A percentile compares a stretch with the other conserved stretches of the same genome.
These are phyloP conservation scores for Zonotrichia albicollis DNA, from an alignment of 2,797 vertebrate genomes.

Conservation along the genomic window DNA sequence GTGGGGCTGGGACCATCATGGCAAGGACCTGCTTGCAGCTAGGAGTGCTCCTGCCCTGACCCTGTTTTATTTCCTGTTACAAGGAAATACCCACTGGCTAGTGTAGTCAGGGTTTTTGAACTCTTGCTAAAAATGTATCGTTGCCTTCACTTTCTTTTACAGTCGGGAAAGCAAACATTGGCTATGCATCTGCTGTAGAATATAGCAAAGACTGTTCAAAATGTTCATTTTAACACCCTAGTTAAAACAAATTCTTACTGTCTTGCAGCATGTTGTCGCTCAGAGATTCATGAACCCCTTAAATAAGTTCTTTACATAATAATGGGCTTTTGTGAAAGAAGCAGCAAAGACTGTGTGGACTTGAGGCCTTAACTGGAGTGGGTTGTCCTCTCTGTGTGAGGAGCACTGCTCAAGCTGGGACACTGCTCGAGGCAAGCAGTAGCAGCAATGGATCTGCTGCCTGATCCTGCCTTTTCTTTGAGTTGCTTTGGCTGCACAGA, in stretches of 20 bases:
- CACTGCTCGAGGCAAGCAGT: background rate
- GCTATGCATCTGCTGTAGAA: fast-evolving
- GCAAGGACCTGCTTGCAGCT: background rate
- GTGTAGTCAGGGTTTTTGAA: background rate
- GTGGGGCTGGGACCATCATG: background rate
- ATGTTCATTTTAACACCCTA: background rate
- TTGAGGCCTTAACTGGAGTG: background rate
- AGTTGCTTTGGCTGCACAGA: background rate
- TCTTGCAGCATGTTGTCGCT: background rate
- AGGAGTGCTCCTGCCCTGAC: fast-evolving
- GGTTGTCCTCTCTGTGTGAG: background rate
- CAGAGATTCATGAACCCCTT: background rate
- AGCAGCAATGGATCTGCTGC: background rate
- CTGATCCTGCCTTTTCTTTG: background rate
- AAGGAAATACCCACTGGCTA: background rate
- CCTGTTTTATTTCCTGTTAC: background rate
- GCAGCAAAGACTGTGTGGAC: background rate
- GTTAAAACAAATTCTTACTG: background rate
- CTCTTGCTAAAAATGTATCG: background rate
- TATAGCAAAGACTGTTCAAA: background rate
- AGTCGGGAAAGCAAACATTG: fast-evolving
- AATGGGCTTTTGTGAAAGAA: background rate
- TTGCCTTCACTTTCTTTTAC: background rate
- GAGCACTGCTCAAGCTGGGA: background rate
- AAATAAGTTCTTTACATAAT: background rate